Base-by-base conservation (phyloP, 2,797 vertebrate genomes). In the Gallinago solitaria region DNA sequence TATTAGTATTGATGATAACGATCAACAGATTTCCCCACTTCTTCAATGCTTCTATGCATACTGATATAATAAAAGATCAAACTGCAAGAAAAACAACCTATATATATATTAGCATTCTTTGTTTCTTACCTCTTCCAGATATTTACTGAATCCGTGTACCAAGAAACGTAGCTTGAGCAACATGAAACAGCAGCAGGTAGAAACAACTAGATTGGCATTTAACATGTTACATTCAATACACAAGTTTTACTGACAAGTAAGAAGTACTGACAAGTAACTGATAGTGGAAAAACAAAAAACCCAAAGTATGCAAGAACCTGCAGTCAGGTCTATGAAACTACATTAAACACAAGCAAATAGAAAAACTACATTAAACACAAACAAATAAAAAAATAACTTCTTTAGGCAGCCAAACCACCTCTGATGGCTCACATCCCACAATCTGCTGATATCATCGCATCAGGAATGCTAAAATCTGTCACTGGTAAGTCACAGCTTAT, bases 81-180 rank as follows among this genome's bases (percentile, higher is more conserved):
- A 53, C 8, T 37, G 61, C 21, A 2, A 13, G 23, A 59, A 81
- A 89, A 60, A n/a, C n/a, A 10, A 1, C 0, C 0, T 53, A 30
- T 9, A 13, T 12, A 18, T 12, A 16, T 18, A 54, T 39, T n/a
- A 76, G 17, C 32, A 57, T 79, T 80, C 41, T 35, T 84, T 77
- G 15, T 43, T 75, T 88, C 45, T 83, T 61, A 68, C 5, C 28
- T 93, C 12, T 88, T 71, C 32, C 12, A 79, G n/a, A 37, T 87
- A 84, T 14, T 68, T 61, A 76, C 25, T 32, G 32, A 91, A 83
- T 19, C 5, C n/a, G 21, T 57, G 15, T 15, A 81, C 28, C 50
- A 60, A 86, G 45, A 80, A 87, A 75, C 5, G 53, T 32, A 86
- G 41, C 45, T 76, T 82, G 14, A 96, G 18, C 19, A 83, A 75